These are phyloP conservation scores for Montipora capricornis DNA, from an alignment of 64 coral and sea anemone species.

Conservation along the genomic window DNA sequence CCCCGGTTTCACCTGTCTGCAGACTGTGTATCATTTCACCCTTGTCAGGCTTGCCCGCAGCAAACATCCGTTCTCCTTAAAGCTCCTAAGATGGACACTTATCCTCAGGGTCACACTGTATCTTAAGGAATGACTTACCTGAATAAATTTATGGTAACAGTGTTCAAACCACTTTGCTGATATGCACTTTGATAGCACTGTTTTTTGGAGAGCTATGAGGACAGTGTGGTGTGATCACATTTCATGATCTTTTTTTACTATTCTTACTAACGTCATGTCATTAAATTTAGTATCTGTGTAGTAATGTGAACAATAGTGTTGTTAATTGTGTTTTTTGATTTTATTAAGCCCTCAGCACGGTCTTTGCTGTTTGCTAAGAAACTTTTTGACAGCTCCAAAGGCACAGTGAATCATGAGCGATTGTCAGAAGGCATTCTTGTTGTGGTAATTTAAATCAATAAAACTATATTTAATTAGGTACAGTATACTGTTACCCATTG, in stretches of 20 bases:
- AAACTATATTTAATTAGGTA: no score
- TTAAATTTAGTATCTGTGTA: no score
- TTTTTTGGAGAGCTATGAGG: no score
- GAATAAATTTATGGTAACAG: no score
- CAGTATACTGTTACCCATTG: no score
- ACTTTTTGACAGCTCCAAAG: slow-evolving; percentile 36
- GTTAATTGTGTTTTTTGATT: neutral
- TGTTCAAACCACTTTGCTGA: no score
- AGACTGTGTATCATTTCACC: neutral
- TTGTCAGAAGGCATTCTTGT: slow-evolving; percentile 55
- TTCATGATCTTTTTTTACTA: no score
- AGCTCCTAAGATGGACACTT: neutral
- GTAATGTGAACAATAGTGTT: no score
- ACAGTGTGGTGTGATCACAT: no score
- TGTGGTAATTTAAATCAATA: neutral
- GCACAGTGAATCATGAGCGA: slow-evolving; percentile 32
- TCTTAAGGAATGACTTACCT: no score
- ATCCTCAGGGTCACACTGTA: neutral
- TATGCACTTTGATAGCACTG: no score
- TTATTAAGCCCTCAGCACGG: slow-evolving; percentile 44
- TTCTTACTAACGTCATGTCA: no score
- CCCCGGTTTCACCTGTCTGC: neutral
- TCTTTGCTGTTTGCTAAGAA: slow-evolving; percentile 59
- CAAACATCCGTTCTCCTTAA: neutral
- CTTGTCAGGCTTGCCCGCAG: neutral